These are phyloP conservation scores for Gorsachius goisagi DNA, from an alignment of 2,113 vertebrate genomes.

Conservation along the genomic window DNA sequence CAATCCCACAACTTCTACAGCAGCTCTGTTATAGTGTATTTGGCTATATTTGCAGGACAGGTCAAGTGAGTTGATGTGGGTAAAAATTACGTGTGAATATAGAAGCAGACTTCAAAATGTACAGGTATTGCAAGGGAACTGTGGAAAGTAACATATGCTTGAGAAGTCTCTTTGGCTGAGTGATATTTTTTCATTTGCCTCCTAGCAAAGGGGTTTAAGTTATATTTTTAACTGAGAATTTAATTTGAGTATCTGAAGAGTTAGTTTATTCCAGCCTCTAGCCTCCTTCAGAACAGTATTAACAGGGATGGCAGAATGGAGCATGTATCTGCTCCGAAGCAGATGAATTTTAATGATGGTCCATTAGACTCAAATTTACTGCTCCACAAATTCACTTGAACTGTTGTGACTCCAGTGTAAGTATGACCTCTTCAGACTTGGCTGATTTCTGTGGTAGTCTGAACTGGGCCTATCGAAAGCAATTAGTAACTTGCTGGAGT, in stretches of 20 bases:
- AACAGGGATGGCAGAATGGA: not conserved
- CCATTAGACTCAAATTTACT: not conserved
- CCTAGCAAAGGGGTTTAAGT: not conserved
- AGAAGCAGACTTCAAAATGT: not conserved
- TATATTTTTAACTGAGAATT: not conserved
- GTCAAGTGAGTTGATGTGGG: not conserved
- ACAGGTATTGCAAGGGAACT: not conserved
- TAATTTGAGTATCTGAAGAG: not conserved
- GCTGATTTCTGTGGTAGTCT: not conserved
- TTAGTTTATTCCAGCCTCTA: not conserved
- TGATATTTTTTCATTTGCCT: not conserved
- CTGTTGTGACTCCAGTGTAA: not conserved
- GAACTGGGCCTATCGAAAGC: not conserved
- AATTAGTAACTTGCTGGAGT: not conserved
- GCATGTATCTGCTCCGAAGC: fast-evolving
- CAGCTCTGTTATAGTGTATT: not conserved
- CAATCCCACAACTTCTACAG: not conserved
- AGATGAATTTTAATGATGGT: not conserved
- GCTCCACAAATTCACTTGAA: not conserved
- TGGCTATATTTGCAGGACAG: not conserved
- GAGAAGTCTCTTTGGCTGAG: not conserved
- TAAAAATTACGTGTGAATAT: not conserved
- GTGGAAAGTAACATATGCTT: not conserved
- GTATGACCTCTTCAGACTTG: not conserved
- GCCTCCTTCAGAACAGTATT: too few species aligned